Evolutionary conservation across 2,888 invertebrate species (phyloP), one percentile per base, ranked within the genome.

Genomic region (Cerastis leucographa): DNA sequence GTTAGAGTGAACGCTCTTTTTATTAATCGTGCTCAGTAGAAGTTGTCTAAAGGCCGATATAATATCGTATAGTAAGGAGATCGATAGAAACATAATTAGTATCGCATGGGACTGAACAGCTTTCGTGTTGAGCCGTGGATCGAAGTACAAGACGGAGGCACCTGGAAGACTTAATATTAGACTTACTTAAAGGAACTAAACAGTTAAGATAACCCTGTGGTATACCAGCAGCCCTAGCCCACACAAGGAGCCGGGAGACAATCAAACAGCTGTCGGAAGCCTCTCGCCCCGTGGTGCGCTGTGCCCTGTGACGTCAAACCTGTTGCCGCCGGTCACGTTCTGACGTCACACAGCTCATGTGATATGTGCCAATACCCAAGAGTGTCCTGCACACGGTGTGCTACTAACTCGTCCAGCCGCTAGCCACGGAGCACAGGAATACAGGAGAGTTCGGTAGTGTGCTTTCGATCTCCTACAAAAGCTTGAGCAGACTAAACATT

Each of bases 251-350:
- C 35, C 61, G 61, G 19, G 11, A 19, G 61, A 61, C 61, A 61
- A 61, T 61, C 61, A 61, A 29, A 19, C 40, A 62, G 62, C 40
- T 62, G 62, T 62, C 62, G 62, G 62, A 62, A 62, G 62, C 62
- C 40, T 40, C 62, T 40, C 62, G 62, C 35, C 12, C n/a, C 12
- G 40, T 0, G 40, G 62, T 12, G 12, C 35, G 12, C 40, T 67
- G 35, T 25, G 8, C 12, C 59, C 40, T 62, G 40, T 40, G 40
- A 62, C 40, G 40, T 62, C 62, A 40, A 12, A 62, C 22, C 62
- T 62, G 62, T 62, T 40, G 62, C 40, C 7, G 12, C 9, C 11
- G 61, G 62, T 12, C 12, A 22, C 40, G 22, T 40, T 35, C 35
- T 61, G 62, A 40, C 40, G 40, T 62, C 62, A 40, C 40, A 62